Conservation (phyloP, 2,888 invertebrate genomes). For the Helicoverpa assulta region DNA sequence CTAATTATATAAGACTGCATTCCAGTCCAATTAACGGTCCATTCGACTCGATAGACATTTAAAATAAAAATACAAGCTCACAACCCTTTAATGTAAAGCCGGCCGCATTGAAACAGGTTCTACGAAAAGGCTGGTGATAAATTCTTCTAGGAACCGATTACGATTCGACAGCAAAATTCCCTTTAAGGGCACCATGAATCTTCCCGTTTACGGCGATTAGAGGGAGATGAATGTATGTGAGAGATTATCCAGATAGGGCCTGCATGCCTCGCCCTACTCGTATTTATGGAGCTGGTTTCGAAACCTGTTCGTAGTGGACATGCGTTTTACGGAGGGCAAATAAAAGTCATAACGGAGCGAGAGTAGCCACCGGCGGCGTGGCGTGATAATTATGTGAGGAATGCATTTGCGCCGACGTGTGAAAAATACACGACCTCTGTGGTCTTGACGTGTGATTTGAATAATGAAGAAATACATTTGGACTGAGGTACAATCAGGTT, state of each 20-base stretch:
- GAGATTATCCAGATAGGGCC: constrained; percentile 80
- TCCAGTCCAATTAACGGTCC: constrained; percentile 67
- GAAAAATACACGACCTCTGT: constrained; percentile 65
- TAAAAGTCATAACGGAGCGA: constrained; percentile 84
- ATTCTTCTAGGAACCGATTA: constrained; percentile 84
- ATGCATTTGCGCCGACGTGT: constrained; percentile 77
- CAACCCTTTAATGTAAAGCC: constrained; percentile 63
- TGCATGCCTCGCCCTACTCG: constrained; percentile 72
- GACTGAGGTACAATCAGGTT: constrained; percentile 42
- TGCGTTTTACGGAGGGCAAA: constrained; percentile 79
- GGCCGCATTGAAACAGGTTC: constrained; percentile 70
- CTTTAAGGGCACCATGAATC: constrained; percentile 82
- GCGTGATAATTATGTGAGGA: constrained; percentile 77
- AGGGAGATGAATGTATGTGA: constrained; percentile 80
- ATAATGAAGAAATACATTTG: constrained; percentile 55
- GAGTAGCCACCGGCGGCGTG: constrained; percentile 67
- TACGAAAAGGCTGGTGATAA: constrained; percentile 80
- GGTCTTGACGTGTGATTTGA: constrained; percentile 63
- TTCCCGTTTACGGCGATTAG: constrained; percentile 81
- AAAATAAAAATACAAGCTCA: constrained; percentile 63
- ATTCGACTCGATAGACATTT: constrained; percentile 59
- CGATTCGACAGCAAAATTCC: constrained; percentile 83
- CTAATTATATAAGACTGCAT: constrained; percentile 57
- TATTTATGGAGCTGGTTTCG: constrained; percentile 74
- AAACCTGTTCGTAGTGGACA: constrained; percentile 75